Evolutionary conservation across 2,113 vertebrate species (phyloP), one percentile per base, ranked within the genome.

Genomic region (Martes martes): DNA sequence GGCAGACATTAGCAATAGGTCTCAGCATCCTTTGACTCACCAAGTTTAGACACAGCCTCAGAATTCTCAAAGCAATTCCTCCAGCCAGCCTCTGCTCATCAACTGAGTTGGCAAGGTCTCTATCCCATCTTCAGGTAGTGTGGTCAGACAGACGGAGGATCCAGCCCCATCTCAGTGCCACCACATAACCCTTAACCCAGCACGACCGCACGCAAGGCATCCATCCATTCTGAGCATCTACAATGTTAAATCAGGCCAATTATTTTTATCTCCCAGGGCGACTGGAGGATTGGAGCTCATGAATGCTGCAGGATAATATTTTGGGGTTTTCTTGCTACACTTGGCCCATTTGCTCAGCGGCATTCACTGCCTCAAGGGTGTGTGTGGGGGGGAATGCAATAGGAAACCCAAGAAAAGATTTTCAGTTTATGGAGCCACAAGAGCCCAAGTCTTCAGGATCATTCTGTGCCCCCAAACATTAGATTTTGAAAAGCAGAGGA

Each of bases 41-140:
- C 11, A 61, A 7, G 13, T 55, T 89, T 39, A 85, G 79, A 55
- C 7, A 33, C 47, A 45, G 87, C 59, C 69, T 89, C 31, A 50
- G 79, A 84, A 94, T 23, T 91, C 91, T 94, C 69, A 42, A 55
- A 63, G 63, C n/a, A 71, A 19, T 3, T 50, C 36, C 50, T 71
- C 57, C 50, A 18, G 61, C 42, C 42, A 91, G 65, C 50, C 36
- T 94, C 83, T 83, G 5, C 36, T 14, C 45, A 71, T n/a, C 39
- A 13, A 4, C 4, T 10, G 85, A 67, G 31, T 24, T 52, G 82
- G 52, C 28, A 52, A 67, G 71, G 16, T 13, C n/a, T 13, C 18
- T 15, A 21, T 2, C 45, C 18, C 28, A 91, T 42, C 45, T 81
- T 39, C 16, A 45, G 63, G 83, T 16, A 6, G 42, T 2, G 6